These are phyloP conservation scores for Drosophila villosipedis DNA, from an alignment of 2,888 invertebrate species.

Conservation along the genomic window DNA sequence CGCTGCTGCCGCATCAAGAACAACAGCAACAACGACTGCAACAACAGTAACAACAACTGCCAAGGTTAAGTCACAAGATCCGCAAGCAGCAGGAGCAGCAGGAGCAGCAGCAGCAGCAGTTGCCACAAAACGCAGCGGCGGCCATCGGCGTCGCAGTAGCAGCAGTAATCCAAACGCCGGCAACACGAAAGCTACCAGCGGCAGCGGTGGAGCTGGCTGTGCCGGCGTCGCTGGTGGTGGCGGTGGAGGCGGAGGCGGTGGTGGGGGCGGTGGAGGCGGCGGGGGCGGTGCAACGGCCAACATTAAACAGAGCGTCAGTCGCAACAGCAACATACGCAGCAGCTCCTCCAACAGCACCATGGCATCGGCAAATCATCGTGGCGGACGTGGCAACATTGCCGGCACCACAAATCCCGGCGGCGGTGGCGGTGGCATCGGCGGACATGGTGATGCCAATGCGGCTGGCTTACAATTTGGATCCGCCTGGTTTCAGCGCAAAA, in stretches of 20 bases:
- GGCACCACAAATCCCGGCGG: constrained; percentile 57
- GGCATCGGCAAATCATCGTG: constrained; percentile 86
- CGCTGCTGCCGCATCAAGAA: constrained; percentile 6
- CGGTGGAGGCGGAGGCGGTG: constrained; percentile 64
- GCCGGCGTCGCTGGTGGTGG: constrained; percentile 77
- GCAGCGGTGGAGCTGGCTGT: constrained; percentile 81
- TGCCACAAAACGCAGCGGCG: constrained; percentile 68
- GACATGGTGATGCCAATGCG: constrained; percentile 67
- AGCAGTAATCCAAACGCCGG: constrained; percentile 80
- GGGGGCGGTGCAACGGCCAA: constrained; percentile 49
- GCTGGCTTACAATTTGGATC: constrained; percentile 97
- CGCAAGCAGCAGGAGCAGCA: constrained; percentile 41
- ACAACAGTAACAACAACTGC: constrained; percentile 43
- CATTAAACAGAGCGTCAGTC: constrained; percentile 84
- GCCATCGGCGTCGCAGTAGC: constrained; percentile 79
- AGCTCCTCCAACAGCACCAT: constrained; percentile 86
- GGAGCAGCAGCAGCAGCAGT: constrained; percentile 21
- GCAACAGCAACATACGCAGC: constrained; percentile 85
- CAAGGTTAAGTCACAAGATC: constrained; percentile 48
- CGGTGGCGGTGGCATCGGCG: constrained; percentile 54
- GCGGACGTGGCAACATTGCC: constrained; percentile 78
- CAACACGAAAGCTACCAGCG: constrained; percentile 80
- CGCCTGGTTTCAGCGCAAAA: constrained; percentile 99
- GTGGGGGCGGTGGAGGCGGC: constrained; percentile 52
- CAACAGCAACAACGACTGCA: constrained; percentile 10